Evolutionary conservation across 2,113 vertebrate species (phyloP).

Genomic region (Hemiscyllium ocellatum): DNA sequence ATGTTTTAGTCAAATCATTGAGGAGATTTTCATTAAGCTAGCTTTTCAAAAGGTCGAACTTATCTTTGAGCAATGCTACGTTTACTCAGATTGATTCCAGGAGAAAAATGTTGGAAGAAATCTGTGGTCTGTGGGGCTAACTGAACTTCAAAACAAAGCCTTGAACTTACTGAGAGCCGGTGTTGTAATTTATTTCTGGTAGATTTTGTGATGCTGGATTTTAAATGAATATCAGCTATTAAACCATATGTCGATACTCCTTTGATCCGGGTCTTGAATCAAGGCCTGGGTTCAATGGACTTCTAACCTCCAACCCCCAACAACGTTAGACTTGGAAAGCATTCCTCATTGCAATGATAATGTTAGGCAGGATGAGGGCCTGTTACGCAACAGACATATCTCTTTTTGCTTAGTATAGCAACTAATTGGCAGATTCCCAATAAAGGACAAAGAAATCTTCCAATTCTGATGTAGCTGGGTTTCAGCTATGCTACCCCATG

Average conservation of each 20-base stretch:
- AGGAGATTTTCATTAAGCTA: background rate
- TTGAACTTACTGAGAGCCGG: background rate
- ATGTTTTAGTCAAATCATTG: background rate
- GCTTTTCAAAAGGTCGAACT: background rate
- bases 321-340: background rate
- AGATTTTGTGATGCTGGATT: background rate
- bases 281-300: background rate
- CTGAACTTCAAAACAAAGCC: background rate
- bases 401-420: background rate
- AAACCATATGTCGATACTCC: background rate
- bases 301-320: background rate
- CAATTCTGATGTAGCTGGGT: background rate
- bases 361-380: background rate
- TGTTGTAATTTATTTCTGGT: background rate
- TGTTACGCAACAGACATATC: background rate
- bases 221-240: background rate
- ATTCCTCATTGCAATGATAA: background rate
- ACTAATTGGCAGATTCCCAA: background rate
- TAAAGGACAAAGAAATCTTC: background rate
- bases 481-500: background rate
- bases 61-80: background rate
- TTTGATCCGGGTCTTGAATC: background rate
- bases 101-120: background rate
- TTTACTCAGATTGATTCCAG: slow-evolving; percentile 6
- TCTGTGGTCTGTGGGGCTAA: background rate